phyloP scores from a whole-genome alignment of 2,113 vertebrate genomes.

The Polyodon spathula region DNA sequence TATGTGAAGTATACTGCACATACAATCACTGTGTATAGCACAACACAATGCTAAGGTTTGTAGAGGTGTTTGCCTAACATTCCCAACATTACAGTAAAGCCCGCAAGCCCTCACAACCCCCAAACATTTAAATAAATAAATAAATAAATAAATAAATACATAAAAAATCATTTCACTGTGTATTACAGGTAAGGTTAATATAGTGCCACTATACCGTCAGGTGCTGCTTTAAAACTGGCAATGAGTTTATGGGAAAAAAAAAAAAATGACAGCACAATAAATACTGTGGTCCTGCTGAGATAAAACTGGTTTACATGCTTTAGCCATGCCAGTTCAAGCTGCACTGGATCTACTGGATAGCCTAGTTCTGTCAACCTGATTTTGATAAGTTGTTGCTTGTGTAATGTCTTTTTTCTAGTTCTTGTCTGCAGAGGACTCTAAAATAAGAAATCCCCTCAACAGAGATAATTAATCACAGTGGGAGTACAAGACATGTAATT shows the following conservation, averaged over 20 bases:
- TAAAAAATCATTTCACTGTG: no score
- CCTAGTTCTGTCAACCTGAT: slow-evolving; percentile 57
- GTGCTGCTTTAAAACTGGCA: neutral
- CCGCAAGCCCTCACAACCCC: no score
- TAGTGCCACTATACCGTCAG: neutral
- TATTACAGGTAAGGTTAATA: neutral
- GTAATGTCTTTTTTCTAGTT: slow-evolving; percentile 39
- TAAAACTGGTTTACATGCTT: slow-evolving; percentile 19
- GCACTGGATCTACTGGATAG: slow-evolving; percentile 31
- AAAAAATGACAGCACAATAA: slow-evolving; percentile 7
- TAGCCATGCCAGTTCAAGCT: slow-evolving; percentile 20
- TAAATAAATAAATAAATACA: no score
- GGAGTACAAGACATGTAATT: slow-evolving; percentile 65
- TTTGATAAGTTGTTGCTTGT: slow-evolving; percentile 55
- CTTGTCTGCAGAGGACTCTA: slow-evolving; percentile 54
- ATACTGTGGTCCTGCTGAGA: neutral
- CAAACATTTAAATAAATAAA: no score
- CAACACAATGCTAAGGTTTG: no score
- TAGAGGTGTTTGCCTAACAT: no score
- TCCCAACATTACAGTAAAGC: no score
- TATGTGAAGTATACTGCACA: no score
- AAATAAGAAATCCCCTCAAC: slow-evolving; percentile 63
- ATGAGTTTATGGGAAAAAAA: slow-evolving; percentile 2
- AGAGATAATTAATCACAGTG: slow-evolving; percentile 73
- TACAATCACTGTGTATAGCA: no score